Conservation (phyloP, 2,113 vertebrate genomes). For the Rhadina sibilatrix region DNA sequence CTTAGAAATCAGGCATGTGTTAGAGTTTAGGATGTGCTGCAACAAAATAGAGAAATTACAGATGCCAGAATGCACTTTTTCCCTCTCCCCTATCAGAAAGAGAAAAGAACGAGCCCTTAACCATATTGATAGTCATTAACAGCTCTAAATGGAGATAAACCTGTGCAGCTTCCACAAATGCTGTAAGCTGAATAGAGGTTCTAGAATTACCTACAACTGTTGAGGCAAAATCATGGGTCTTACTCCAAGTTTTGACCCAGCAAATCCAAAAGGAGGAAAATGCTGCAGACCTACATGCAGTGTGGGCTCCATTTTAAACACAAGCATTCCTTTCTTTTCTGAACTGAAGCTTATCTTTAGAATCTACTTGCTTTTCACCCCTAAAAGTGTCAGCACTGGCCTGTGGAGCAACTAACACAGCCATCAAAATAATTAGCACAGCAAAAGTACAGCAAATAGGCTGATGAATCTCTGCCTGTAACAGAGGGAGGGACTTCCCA, state of each 20-base stretch:
- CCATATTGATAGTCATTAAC: not conserved
- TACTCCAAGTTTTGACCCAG: not conserved
- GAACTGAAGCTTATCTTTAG: not conserved
- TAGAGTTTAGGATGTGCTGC: not conserved
- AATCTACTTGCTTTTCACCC: not conserved
- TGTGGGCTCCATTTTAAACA: not conserved
- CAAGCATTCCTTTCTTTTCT: not conserved
- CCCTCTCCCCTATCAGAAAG: not conserved
- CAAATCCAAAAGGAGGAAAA: not conserved
- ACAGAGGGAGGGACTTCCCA: not conserved
- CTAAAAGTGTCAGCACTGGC: not conserved
- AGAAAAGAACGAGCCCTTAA: not conserved
- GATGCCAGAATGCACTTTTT: not conserved
- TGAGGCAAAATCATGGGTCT: not conserved
- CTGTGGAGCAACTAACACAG: not conserved
- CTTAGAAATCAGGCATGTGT: rapidly evolving
- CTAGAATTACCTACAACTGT: not conserved
- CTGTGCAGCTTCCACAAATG: not conserved
- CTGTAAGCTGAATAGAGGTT: not conserved
- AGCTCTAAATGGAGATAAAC: not conserved
- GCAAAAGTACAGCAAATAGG: not conserved
- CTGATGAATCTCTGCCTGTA: not conserved
- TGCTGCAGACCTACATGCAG: not conserved
- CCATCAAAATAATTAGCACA: not conserved
- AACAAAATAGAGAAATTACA: not conserved